Percentiles rank a stretch among this genome's conserved stretches.
These are phyloP conservation scores for Lepus americanus DNA, from an alignment of 2,113 vertebrate species.

Conservation along the genomic window DNA sequence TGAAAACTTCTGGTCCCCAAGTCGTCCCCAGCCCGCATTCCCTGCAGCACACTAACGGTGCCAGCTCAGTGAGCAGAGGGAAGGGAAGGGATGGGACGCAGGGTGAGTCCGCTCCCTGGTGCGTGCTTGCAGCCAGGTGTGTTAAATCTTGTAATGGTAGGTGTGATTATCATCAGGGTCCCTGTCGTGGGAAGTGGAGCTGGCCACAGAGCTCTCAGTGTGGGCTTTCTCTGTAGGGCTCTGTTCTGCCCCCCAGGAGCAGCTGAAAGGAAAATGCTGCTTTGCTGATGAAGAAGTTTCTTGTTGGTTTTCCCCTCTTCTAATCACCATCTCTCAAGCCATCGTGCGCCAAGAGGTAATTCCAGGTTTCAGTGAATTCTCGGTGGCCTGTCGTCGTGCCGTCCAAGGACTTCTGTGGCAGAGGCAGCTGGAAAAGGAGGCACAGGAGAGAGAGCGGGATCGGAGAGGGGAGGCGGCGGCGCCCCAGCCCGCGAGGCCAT, in stretches of 20 bases:
- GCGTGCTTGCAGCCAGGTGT: slow-evolving; percentile 73
- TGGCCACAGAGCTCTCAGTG: slow-evolving; percentile 72
- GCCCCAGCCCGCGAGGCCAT: neutral
- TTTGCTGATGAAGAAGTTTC: slow-evolving; percentile 68
- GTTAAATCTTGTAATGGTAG: slow-evolving; percentile 72
- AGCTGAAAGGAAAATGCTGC: slow-evolving; percentile 76
- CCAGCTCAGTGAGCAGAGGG: slow-evolving; percentile 65
- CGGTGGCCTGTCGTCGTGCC: neutral
- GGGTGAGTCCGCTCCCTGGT: slow-evolving; percentile 4
- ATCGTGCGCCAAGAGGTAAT: slow-evolving; percentile 47
- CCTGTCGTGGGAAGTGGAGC: slow-evolving; percentile 62
- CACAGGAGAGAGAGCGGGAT: neutral
- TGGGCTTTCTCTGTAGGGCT: slow-evolving; percentile 63
- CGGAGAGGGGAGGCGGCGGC: neutral
- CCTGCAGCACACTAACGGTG: slow-evolving; percentile 44
- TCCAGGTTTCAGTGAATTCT: slow-evolving; percentile 50
- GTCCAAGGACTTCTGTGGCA: slow-evolving; percentile 25
- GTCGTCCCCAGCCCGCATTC: neutral
- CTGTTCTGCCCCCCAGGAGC: slow-evolving; percentile 69
- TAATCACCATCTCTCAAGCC: slow-evolving; percentile 65
- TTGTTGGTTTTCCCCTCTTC: neutral
- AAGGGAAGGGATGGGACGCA: slow-evolving; percentile 39
- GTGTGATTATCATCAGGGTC: slow-evolving; percentile 70
- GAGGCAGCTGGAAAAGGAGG: slow-evolving; percentile 17
- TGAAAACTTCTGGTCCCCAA: slow-evolving; percentile 41